Conservation (phyloP, 2,797 vertebrate species). For the Clamator glandarius region DNA sequence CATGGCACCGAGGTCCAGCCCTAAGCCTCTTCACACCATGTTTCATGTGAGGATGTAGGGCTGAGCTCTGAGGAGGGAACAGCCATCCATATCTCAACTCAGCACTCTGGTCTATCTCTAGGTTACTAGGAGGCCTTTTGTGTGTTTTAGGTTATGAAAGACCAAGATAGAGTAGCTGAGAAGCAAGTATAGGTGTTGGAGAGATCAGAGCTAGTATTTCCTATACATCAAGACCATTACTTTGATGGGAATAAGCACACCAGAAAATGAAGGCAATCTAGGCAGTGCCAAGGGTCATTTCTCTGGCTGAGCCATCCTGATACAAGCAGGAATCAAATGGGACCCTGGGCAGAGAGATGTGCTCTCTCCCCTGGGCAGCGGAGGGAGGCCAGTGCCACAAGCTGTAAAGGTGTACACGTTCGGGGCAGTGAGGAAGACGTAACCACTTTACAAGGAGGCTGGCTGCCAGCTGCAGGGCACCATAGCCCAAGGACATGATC, state of each 20-base stretch:
- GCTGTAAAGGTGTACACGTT: too few species aligned
- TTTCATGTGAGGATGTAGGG: neutral
- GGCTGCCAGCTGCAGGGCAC: neutral
- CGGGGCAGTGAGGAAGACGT: neutral
- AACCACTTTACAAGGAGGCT: neutral
- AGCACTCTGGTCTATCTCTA: neutral
- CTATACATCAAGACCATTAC: neutral
- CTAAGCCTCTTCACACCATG: too few species aligned
- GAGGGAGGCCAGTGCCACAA: neutral
- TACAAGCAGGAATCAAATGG: neutral
- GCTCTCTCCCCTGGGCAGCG: accelerated
- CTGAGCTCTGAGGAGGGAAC: neutral
- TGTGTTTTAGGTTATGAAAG: neutral
- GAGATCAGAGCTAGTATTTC: neutral
- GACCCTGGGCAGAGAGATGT: neutral
- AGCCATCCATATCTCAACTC: neutral
- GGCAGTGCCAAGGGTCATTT: neutral
- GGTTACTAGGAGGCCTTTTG: neutral
- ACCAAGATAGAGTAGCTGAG: neutral
- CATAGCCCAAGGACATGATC: neutral
- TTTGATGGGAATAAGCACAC: neutral
- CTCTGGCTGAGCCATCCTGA: neutral
- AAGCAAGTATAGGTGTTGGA: too few species aligned
- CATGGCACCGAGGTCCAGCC: accelerated
- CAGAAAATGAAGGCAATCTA: neutral